Conservation (phyloP, 2,888 invertebrate genomes). For the Orthosia gothica region DNA sequence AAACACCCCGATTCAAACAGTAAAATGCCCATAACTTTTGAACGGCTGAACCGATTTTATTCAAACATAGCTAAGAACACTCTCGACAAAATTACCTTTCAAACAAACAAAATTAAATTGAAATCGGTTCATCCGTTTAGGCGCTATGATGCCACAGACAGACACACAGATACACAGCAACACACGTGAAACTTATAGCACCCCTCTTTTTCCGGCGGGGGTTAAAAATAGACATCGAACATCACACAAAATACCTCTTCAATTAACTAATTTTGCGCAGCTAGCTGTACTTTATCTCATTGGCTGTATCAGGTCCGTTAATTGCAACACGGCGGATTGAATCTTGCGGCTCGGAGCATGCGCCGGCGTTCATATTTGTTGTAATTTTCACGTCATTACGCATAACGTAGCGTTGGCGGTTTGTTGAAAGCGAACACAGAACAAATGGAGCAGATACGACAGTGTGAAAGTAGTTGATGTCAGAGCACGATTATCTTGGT, state of each 20-base stretch:
- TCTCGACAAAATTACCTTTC: too few relatives aligned
- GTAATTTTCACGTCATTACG: conserved; percentile 89
- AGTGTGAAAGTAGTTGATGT: conserved; percentile 49
- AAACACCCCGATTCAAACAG: too few relatives aligned
- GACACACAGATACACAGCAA: too few relatives aligned
- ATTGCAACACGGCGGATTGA: conserved; percentile 79
- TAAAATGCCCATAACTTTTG: too few relatives aligned
- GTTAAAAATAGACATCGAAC: background rate
- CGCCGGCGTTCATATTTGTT: conserved; percentile 78
- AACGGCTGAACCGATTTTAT: too few relatives aligned
- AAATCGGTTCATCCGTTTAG: too few relatives aligned
- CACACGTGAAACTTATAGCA: too few relatives aligned
- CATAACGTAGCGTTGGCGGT: conserved; percentile 78
- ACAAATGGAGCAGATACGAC: conserved; percentile 68
- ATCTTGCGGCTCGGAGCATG: conserved; percentile 79
- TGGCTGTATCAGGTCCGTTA: conserved; percentile 70
- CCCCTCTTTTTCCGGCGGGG: too few relatives aligned
- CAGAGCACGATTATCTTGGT: conserved; percentile 39
- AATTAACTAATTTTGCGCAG: conserved; percentile 62
- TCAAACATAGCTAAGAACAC: too few relatives aligned
- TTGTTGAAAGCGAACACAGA: conserved; percentile 84
- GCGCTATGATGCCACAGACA: too few relatives aligned
- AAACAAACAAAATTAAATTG: too few relatives aligned
- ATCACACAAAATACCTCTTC: conserved; percentile 41
- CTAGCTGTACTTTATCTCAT: conserved; percentile 64